Conservation (phyloP, 2,888 invertebrate species). For the Lithophane semibrunnea region DNA sequence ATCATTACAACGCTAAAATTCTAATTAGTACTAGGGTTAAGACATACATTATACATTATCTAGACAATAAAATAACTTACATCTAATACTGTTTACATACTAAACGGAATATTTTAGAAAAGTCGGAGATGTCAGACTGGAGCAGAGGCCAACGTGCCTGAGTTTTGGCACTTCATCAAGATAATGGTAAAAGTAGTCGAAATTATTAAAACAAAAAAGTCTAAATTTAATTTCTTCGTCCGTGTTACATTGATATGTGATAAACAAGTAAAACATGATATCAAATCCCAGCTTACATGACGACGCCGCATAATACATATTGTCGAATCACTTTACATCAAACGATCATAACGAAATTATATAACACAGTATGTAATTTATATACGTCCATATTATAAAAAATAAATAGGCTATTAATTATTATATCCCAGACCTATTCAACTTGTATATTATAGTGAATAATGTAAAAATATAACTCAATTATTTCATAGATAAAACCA, state of each 20-base stretch:
- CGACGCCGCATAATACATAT: conserved; percentile 61
- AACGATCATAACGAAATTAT: conserved; percentile 49
- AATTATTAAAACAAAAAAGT: conserved; percentile 42
- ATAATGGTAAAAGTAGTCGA: conserved; percentile 40
- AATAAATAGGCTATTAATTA: conserved; percentile 76
- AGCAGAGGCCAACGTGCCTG: conserved; percentile 73
- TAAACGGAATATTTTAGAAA: conserved; percentile 84
- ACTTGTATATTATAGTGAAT: conserved; percentile 51
- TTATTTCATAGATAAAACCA: conserved; percentile 60
- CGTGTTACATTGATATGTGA: conserved; percentile 63
- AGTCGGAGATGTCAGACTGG: conserved; percentile 72
- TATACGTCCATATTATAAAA: conserved; percentile 68
- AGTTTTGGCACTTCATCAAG: conserved; percentile 81
- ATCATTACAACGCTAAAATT: conserved; percentile 82
- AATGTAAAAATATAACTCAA: conserved; percentile 66
- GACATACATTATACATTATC: conserved; percentile 88
- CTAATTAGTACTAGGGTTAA: conserved; percentile 85
- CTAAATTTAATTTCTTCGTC: conserved; percentile 33
- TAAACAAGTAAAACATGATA: conserved; percentile 55
- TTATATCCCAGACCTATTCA: conserved; percentile 65
- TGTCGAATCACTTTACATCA: conserved; percentile 68
- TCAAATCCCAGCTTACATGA: conserved; percentile 45
- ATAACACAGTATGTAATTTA: conserved; percentile 50
- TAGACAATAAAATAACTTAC: conserved; percentile 88
- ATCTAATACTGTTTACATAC: conserved; percentile 85